Evolutionary conservation across 2,888 invertebrate genomes (phyloP).

Genomic region (Lutraria lutraria): DNA sequence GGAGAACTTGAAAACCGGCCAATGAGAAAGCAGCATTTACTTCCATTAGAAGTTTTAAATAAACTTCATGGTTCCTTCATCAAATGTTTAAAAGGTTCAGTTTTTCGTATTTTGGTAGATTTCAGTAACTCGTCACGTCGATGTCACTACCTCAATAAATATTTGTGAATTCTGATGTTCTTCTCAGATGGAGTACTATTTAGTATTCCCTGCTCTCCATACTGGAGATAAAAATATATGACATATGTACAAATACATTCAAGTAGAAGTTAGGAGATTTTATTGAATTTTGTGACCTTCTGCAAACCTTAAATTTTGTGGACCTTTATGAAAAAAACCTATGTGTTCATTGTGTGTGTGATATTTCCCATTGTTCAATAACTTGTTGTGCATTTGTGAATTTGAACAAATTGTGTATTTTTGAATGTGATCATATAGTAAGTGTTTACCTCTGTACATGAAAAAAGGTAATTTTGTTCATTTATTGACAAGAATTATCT

Average conservation of each 20-base stretch:
- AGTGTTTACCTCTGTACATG: too few relatives aligned
- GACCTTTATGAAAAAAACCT: conserved; percentile 13
- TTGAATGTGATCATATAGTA: too few relatives aligned
- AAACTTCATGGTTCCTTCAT: not conserved
- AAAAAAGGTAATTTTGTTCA: too few relatives aligned
- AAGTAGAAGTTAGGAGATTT: not conserved
- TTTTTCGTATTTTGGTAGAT: not conserved
- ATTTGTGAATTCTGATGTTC: not conserved
- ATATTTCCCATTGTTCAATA: not conserved
- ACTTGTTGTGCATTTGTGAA: not conserved
- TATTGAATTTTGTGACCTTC: too few relatives aligned
- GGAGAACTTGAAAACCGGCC: not conserved
- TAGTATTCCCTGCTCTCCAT: not conserved
- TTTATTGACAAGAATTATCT: too few relatives aligned
- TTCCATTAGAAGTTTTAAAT: not conserved
- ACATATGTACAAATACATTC: not conserved
- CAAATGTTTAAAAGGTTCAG: not conserved
- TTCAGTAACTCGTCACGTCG: not conserved
- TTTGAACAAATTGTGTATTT: too few relatives aligned
- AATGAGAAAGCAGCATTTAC: not conserved
- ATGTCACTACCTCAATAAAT: conserved; percentile 5
- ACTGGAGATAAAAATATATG: not conserved
- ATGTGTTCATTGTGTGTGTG: conserved; percentile 6
- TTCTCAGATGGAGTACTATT: not conserved
- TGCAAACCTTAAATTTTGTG: too few relatives aligned